Percentiles rank a stretch among this genome's conserved stretches.
These are phyloP conservation scores for Rhipidura dahli DNA, from an alignment of 2,113 vertebrate species.

Conservation along the genomic window DNA sequence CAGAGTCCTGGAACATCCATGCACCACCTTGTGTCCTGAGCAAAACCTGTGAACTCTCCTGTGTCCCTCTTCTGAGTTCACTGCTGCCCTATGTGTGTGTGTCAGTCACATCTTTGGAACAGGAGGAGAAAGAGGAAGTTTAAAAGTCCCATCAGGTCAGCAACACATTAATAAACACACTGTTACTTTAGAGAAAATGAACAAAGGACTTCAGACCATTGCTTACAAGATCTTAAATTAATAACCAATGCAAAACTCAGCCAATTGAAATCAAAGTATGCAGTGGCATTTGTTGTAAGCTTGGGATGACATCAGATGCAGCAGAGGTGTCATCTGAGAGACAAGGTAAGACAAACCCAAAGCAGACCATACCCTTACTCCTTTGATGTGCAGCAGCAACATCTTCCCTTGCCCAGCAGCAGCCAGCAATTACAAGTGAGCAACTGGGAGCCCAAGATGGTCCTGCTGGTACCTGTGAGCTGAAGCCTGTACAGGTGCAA, in stretches of 20 bases:
- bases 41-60: neutral
- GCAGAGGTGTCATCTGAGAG: neutral
- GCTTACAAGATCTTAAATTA: neutral
- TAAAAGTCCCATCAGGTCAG: neutral
- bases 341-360: neutral
- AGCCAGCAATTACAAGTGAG: neutral
- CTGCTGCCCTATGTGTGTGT: neutral
- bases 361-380: neutral
- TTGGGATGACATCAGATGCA: neutral
- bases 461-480: neutral
- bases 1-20: neutral
- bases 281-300: neutral
- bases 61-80: neutral
- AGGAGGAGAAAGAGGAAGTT: neutral
- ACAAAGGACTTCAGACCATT: neutral
- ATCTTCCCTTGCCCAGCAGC: neutral
- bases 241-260: neutral
- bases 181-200: neutral
- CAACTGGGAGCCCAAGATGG: neutral
- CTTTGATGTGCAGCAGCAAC: neutral
- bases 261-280: neutral
- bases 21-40: neutral
- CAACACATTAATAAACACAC: neutral
- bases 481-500: neutral
- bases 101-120: neutral